Evolutionary conservation across 2,113 vertebrate genomes (phyloP).

Genomic region (Brachionichthys hirsutus): DNA sequence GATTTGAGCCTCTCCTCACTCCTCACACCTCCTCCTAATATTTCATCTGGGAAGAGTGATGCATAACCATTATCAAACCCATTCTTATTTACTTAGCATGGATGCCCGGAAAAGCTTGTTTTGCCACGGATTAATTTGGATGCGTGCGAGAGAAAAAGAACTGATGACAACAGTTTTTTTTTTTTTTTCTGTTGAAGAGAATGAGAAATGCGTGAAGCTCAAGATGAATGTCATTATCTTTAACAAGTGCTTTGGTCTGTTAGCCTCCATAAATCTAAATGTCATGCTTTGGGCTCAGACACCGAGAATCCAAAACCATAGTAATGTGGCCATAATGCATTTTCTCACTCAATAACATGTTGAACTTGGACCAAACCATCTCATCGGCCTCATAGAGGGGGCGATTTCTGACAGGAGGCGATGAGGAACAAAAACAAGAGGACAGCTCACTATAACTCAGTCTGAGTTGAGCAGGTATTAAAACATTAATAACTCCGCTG

Average conservation of each 20-base stretch:
- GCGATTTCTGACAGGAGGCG: background rate
- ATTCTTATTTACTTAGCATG: conserved; percentile 84
- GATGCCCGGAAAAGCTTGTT: conserved; percentile 85
- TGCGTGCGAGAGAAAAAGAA: conserved; percentile 73
- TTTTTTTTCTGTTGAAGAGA: background rate
- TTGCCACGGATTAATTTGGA: conserved; percentile 67
- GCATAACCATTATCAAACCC: conserved; percentile 91
- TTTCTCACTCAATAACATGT: background rate
- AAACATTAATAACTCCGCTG: conserved; percentile 48
- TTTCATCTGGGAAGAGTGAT: conserved; percentile 62
- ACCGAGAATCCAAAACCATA: background rate
- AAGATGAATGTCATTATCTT: conserved; percentile 5
- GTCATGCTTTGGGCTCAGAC: background rate
- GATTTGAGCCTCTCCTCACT: conserved; percentile 75
- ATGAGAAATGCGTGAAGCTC: background rate
- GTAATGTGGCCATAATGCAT: background rate
- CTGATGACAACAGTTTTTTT: conserved; percentile 1
- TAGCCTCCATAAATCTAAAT: background rate
- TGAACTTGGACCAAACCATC: conserved; percentile 11
- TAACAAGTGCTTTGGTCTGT: conserved; percentile 3
- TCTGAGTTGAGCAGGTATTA: conserved; percentile 30
- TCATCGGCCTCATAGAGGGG: conserved; percentile 2
- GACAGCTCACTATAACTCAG: conserved; percentile 18
- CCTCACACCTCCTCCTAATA: conserved; percentile 9
- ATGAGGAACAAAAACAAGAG: conserved; percentile 15